Evolutionary conservation across 2,113 vertebrate genomes (phyloP), one percentile per base, ranked within the genome.

Genomic region (Bettongia penicillata): DNA sequence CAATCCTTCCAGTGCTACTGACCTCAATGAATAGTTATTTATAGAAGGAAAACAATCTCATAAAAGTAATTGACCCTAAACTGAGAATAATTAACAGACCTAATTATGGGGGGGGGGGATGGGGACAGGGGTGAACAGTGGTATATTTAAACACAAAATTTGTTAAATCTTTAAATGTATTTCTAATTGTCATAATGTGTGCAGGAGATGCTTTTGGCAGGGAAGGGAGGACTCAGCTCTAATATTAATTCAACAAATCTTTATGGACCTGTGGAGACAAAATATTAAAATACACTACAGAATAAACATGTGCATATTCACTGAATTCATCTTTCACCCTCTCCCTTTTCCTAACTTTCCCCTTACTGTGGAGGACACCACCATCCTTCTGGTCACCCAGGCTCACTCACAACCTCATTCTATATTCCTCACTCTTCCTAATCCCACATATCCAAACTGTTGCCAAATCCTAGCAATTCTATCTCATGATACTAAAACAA

Each of bases 21-120:
- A 93, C 93, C 77, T 95, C 92, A 90, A 84, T 84, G 68, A 92
- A 0, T 51, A 77, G 25, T 92, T 84, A 84, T 84, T 84, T 5
- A 50, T 9, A 97, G 89, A 53, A 47, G 93, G 51, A 95, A 89
- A 95, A 43, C 50, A 96, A 52, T 6, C 2, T 22, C 43, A 84
- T 84, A 43, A 84, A 84, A 84, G 16, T 23, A 84, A 84, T 43
- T 84, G 68, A 84, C n/a, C 37, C 37, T 84, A 84, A 84, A 84
- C 8, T 84, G 68, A 84, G 7, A 84, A 43, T 84, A 84, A 84
- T 84, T 84, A 84, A 84, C 43, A 77, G 68, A 7, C 19, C 23
- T 84, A 77, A 77, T n/a, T n/a, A 3, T 3, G 68, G 19, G 5
- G 25, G 31, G 6, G 68, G 19, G 19, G 19, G 7, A 84, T 8